Percentiles rank a stretch among this genome's conserved stretches.
Conservation (phyloP, 1,140 invertebrate genomes). For the Polypedilum vanderplanki region DNA sequence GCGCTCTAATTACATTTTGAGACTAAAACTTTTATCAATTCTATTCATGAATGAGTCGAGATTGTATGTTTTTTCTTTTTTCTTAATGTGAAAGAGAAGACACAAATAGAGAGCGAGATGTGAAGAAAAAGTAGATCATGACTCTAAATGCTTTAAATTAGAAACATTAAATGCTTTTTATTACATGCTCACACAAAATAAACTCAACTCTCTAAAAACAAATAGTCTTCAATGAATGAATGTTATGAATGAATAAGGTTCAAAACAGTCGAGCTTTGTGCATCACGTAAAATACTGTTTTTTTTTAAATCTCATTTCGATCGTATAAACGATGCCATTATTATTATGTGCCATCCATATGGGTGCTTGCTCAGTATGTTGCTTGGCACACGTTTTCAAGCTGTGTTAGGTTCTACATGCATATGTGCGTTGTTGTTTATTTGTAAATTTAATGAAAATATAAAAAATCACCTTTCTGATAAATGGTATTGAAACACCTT, state of each 20-base stretch:
- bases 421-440: neutral
- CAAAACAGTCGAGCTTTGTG: too few species aligned
- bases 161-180: constrained; percentile 3
- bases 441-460: neutral
- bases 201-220: neutral
- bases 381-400: constrained; percentile 24
- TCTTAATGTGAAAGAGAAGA: neutral
- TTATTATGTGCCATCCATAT: too few species aligned
- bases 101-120: neutral
- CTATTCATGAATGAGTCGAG: neutral
- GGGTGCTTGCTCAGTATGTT: neutral
- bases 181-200: neutral
- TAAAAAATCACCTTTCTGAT: constrained; percentile 17
- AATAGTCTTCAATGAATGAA: too few species aligned
- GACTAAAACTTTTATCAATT: too few species aligned
- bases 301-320: too few species aligned
- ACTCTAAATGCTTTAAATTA: constrained; percentile 8
- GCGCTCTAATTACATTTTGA: too few species aligned
- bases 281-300: too few species aligned
- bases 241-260: too few species aligned
- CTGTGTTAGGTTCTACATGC: constrained; percentile 20
- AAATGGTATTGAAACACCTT: neutral
- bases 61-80: neutral
- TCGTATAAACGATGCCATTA: too few species aligned
- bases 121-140: neutral